Evolutionary conservation across 92 coral and sea anemone genomes (phyloP).

Genomic region (Siderastrea radians): DNA sequence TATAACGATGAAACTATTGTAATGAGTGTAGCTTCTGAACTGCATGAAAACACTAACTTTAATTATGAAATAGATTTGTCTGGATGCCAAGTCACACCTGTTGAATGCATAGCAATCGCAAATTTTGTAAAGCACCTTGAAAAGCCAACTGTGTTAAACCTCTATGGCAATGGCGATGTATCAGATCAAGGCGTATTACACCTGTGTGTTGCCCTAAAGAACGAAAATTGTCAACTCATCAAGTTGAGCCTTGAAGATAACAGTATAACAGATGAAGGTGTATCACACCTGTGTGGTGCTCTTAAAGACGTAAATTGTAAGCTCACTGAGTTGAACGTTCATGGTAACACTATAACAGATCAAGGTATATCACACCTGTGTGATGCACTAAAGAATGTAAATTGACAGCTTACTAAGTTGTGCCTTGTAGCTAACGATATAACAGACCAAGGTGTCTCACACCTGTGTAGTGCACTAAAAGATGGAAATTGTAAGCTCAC

Average conservation of each 20-base stretch:
- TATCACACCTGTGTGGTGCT: slow-evolving; percentile 7
- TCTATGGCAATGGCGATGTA: neutral
- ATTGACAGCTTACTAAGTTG: neutral
- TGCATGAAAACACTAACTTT: slow-evolving; percentile 17
- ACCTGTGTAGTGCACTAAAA: neutral
- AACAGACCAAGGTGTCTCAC: neutral
- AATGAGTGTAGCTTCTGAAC: slow-evolving; percentile 37
- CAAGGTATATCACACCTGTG: neutral
- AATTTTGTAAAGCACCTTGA: slow-evolving; percentile 30
- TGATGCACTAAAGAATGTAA: slow-evolving; percentile 6
- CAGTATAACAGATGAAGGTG: neutral
- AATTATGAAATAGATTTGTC: slow-evolving; percentile 3
- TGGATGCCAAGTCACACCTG: slow-evolving; percentile 2
- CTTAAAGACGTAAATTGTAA: neutral
- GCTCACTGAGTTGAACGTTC: neutral
- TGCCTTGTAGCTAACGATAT: neutral
- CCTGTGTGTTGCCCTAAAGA: slow-evolving; percentile 19
- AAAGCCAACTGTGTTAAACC: slow-evolving; percentile 9
- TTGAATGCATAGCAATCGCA: slow-evolving; percentile 49
- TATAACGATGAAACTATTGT: slow-evolving; percentile 13
- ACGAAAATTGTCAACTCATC: slow-evolving; percentile 24
- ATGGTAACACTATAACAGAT: neutral
- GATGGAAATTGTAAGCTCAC: slow-evolving; percentile 8
- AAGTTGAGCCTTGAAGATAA: neutral
- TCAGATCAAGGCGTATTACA: slow-evolving; percentile 16